Evolutionary conservation across 2,888 invertebrate genomes (phyloP).

Genomic region (Pristionchus entomophagus): DNA sequence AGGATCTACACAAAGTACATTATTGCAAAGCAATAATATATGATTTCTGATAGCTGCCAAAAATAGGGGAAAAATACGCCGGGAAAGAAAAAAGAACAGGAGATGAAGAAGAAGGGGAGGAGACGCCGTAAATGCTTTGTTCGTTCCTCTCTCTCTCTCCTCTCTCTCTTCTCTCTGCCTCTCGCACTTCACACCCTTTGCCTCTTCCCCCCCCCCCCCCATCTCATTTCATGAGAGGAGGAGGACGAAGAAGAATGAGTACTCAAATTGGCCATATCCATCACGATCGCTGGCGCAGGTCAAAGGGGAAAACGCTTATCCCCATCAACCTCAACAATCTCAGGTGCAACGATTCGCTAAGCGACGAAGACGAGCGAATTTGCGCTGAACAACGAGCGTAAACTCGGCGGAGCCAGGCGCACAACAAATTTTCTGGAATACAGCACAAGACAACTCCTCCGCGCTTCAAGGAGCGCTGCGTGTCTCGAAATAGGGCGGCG

Average conservation of each 20-base stretch:
- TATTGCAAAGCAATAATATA: too few relatives aligned
- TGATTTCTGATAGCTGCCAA: not conserved
- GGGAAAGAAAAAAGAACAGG: not conserved
- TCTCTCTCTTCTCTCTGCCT: not conserved
- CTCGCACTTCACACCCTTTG: conserved; percentile 25
- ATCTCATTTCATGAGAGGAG: conserved; percentile 22
- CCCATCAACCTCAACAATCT: too few relatives aligned
- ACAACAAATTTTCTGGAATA: conserved; percentile 4
- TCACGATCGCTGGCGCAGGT: not conserved
- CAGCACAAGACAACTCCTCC: too few relatives aligned
- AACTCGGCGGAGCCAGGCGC: too few relatives aligned
- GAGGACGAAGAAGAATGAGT: not conserved
- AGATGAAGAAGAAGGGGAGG: not conserved
- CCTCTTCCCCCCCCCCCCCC: too few relatives aligned
- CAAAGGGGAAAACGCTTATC: too few relatives aligned
- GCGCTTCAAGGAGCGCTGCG: too few relatives aligned
- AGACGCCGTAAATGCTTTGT: conserved; percentile 24
- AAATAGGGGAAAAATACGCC: not conserved
- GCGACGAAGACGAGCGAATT: too few relatives aligned
- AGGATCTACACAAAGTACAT: too few relatives aligned
- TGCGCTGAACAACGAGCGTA: too few relatives aligned
- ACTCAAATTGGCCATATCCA: not conserved
- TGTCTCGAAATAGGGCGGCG: not conserved
- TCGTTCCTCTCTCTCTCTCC: conserved; percentile 7
- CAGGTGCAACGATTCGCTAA: too few relatives aligned